Evolutionary conservation across 2,888 invertebrate species (phyloP), one percentile per base, ranked within the genome.

Genomic region (Phyllotreta striolata): DNA sequence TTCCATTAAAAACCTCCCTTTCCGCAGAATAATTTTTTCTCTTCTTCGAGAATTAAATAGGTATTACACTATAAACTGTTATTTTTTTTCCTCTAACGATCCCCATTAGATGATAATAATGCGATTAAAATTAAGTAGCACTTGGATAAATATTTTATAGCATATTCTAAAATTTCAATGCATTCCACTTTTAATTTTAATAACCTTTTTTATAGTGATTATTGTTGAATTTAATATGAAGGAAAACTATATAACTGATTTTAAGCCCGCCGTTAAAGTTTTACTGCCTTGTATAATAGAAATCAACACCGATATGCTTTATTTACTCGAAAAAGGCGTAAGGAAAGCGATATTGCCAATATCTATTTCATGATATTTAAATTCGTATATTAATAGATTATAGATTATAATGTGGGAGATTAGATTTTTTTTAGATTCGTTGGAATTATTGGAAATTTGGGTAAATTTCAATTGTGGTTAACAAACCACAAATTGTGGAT

Each of bases 221-320:
- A 52, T 52, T 52, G 52, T 38, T 47, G 47, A 47, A 47, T 47
- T 47, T 47, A 12, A 47, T 47, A 47, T 47, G 13, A 14, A 47
- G 24, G 47, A 5, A 24, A 39, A 40, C 39, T 35, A 52, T 40
- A 54, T 54, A 52, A 52, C 6, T 13, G 37, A 37, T 38, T 66
- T 69, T 67, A 66, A 69, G 64, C 65, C 59, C 61, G 65, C 66
- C 63, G 67, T 69, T 66, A 69, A 66, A 69, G 59, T 66, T 69
- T 69, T 69, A 69, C 62, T 55, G 62, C 62, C 66, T 64, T 54
- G 54, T 54, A 39, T 12, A 54, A 24, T 54, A 38, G 10, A 40
- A 54, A 54, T 54, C 39, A 54, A 54, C 54, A 54, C 54, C 8
- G 10, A 37, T 52, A 35, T 37, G 14, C 12, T 46, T 10, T 12